Evolutionary conservation across 1,140 invertebrate genomes (phyloP).

Genomic region (Drosophila sechellia): DNA sequence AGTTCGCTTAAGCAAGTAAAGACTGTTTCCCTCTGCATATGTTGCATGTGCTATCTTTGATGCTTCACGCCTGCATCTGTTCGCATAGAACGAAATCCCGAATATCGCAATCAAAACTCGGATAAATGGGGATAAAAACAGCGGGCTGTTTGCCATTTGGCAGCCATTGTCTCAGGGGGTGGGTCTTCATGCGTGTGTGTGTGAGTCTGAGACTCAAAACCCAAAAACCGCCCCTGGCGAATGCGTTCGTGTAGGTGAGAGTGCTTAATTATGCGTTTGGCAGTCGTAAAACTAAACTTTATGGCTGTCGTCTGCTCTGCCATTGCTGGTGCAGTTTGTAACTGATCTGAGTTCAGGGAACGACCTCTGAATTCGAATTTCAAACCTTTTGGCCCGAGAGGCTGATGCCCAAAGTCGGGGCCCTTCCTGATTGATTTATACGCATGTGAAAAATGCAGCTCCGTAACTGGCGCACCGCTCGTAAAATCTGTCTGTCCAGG

Average conservation of each 20-base stretch:
- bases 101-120: slow-evolving; percentile 47
- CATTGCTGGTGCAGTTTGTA: slow-evolving; percentile 32
- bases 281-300: slow-evolving; percentile 79
- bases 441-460: slow-evolving; percentile 64
- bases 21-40: slow-evolving; percentile 8
- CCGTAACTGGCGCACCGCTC: slow-evolving; percentile 41
- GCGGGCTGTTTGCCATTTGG: slow-evolving; percentile 57
- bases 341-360: slow-evolving; percentile 35
- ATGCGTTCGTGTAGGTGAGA: slow-evolving; percentile 45
- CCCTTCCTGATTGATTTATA: slow-evolving; percentile 70
- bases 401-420: slow-evolving; percentile 12
- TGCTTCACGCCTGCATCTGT: slow-evolving; percentile 76
- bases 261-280: slow-evolving; percentile 73
- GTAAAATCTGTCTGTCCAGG: slow-evolving; percentile 44
- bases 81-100: slow-evolving; percentile 18
- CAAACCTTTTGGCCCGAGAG: slow-evolving; percentile 11
- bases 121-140: slow-evolving; percentile 43
- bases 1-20: background rate
- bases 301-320: slow-evolving; percentile 45
- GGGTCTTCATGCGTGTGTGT: slow-evolving; percentile 4
- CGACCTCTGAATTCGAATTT: slow-evolving; percentile 18
- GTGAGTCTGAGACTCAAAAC: background rate
- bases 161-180: slow-evolving; percentile 19
- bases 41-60: slow-evolving; percentile 6
- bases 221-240: slow-evolving; percentile 32